A percentile compares a stretch with the other conserved stretches of the same genome.
phyloP scores from a whole-genome alignment of 2,113 vertebrate genomes.

The Paradoxurus hermaphroditus region DNA sequence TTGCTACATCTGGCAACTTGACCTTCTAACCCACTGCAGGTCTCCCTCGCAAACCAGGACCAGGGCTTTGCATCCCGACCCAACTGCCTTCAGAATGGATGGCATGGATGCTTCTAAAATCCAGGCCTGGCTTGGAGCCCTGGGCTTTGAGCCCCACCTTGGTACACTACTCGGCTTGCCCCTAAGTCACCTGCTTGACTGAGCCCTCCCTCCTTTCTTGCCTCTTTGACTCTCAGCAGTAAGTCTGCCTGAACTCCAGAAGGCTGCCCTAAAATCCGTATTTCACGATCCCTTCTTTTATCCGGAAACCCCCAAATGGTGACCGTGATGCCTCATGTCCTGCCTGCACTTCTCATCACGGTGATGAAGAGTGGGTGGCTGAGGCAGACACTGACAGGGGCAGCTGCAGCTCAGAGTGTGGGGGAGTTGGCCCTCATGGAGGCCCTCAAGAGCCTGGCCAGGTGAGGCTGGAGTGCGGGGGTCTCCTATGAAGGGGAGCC shows the following conservation, averaged over 20 bases:
- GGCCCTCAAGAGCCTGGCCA: neutral
- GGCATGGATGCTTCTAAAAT: neutral
- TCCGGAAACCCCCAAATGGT: neutral
- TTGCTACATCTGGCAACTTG: neutral
- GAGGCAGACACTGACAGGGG: fast-evolving
- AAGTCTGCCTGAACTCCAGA: neutral
- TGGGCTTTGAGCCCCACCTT: neutral
- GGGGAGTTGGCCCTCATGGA: neutral
- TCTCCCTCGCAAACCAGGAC: neutral
- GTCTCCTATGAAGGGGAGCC: neutral
- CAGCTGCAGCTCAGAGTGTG: neutral
- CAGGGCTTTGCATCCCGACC: too few relatives aligned
- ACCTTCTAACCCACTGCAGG: neutral
- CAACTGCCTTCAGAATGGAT: neutral
- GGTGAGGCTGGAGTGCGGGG: neutral
- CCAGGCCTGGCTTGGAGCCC: neutral
- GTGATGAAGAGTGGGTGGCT: neutral
- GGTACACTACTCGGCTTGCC: neutral
- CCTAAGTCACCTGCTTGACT: neutral
- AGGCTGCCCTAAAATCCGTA: neutral
- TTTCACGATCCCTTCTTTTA: neutral
- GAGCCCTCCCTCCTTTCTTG: neutral
- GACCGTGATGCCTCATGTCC: neutral
- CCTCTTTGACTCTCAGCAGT: neutral
- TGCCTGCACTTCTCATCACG: neutral